Conservation (phyloP, 1,140 invertebrate genomes). For the Capitella teleta region DNA sequence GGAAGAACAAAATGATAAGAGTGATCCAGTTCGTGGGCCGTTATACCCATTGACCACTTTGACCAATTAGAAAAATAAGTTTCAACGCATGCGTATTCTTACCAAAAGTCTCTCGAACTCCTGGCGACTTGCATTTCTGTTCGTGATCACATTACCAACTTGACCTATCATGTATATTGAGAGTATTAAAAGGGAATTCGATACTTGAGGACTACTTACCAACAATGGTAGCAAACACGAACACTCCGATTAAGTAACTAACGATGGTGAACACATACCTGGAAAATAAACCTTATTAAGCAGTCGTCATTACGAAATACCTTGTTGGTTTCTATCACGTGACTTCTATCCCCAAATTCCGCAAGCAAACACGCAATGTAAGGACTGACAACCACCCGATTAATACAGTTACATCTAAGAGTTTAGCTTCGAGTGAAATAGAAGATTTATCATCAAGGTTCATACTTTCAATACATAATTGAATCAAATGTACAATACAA, state of each 20-base stretch:
- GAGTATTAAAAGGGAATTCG: neutral
- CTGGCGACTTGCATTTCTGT: conserved; percentile 87
- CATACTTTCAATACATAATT: no score
- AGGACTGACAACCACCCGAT: no score
- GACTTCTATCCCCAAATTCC: no score
- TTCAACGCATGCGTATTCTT: conserved; percentile 17
- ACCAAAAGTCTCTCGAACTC: conserved; percentile 84
- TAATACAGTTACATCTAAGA: no score
- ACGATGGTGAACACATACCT: conserved; percentile 95
- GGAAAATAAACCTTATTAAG: conserved; percentile 37
- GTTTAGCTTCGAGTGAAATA: no score
- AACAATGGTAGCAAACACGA: conserved; percentile 96
- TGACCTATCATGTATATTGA: conserved; percentile 52
- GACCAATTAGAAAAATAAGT: neutral
- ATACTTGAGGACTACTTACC: conserved; percentile 48
- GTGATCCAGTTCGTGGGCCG: neutral
- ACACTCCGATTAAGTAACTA: conserved; percentile 91
- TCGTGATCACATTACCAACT: conserved; percentile 94
- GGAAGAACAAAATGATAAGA: neutral
- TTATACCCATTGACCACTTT: neutral
- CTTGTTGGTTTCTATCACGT: no score
- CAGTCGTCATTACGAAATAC: no score
- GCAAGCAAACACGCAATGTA: no score
- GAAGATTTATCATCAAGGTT: no score
- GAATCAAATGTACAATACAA: no score